A percentile compares a stretch with the other conserved stretches of the same genome.
phyloP scores from a whole-genome alignment of 2,888 invertebrate genomes.

The Orchestes rusci region DNA sequence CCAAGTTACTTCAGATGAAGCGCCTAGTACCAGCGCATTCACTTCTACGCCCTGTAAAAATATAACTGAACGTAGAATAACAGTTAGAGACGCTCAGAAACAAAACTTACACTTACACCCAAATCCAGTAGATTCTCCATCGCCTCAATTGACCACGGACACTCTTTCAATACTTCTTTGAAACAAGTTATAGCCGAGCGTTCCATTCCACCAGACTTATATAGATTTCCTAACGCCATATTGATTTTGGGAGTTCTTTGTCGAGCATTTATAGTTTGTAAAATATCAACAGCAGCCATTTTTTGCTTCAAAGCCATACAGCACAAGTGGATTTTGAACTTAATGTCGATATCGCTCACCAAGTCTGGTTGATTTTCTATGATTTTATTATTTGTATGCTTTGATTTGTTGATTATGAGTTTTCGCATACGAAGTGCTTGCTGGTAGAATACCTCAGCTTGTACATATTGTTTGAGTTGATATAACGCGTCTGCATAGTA shows the following conservation, averaged over 20 bases:
- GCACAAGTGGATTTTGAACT: conserved; percentile 65
- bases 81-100: conserved; percentile 1
- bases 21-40: conserved; percentile 59
- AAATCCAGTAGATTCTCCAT: conserved; percentile 64
- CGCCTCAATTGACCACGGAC: conserved; percentile 67
- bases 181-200: conserved; percentile 66
- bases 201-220: conserved; percentile 61
- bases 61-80: conserved; percentile 41
- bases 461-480: conserved; percentile 56
- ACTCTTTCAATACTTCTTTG: conserved; percentile 67
- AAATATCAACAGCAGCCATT: conserved; percentile 52
- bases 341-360: conserved; percentile 58
- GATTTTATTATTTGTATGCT: conserved; percentile 42
- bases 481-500: conserved; percentile 66
- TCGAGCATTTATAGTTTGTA: conserved; percentile 55
- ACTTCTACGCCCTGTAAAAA: conserved; percentile 57
- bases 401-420: conserved; percentile 51
- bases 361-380: conserved; percentile 47
- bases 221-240: conserved; percentile 68
- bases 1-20: conserved; percentile 47
- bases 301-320: conserved; percentile 58
- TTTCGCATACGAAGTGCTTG: conserved; percentile 60
- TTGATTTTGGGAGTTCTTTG: conserved; percentile 66
- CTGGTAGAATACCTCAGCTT: conserved; percentile 61
- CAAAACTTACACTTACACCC: conserved; percentile 45